Base-by-base conservation (phyloP, 2,113 vertebrate genomes). In the Blennius ocellaris region DNA sequence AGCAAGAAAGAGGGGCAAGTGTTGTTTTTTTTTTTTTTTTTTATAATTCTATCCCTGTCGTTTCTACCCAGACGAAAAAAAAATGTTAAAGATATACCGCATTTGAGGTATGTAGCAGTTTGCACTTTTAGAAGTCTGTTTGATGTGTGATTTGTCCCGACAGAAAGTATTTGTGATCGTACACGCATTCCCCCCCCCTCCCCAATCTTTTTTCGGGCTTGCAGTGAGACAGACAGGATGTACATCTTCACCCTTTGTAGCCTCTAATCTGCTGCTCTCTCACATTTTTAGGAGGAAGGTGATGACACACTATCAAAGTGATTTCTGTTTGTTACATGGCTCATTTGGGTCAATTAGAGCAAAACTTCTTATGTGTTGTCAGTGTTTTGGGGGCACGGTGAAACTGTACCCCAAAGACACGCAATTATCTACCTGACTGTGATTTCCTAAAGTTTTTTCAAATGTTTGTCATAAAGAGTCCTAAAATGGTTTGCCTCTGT, bases 271-370 rank as follows among this genome's bases (percentile, higher is more conserved):
- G 67, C 63, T 43, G 52, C 17, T 77, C 51, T 81, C 36, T 54
- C 15, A 1, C 17, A 30, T 16, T 12, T 40, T 59, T 48, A 8
- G 57, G 49, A 50, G 41, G 57, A 17, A 66, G 64, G 59, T 81
- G 91, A 81, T 84, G 88, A 89, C 87, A 90, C 61, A 69, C 59
- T 64, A 84, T 85, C 84, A 88, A 84, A 89, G 81, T 53, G 71
- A 83, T 87, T 89, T 86, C 70, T 81, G 11, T 73, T 69, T 75
- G 72, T 82, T 76, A 69, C 85, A 65, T 30, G 14, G 52, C 73
- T 81, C 85, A 84, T 88, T 81, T 80, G 54, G 81, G 83, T 84
- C 73, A 90, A 88, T 91, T 89, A 90, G 73, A 74, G 76, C 21
- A 52, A 53, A 82, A 80, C 47, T 66, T 73, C 63, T 83, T 84